Evolutionary conservation across 2,888 invertebrate species (phyloP), one percentile per base, ranked within the genome.

Genomic region (Acrobasis suavella): DNA sequence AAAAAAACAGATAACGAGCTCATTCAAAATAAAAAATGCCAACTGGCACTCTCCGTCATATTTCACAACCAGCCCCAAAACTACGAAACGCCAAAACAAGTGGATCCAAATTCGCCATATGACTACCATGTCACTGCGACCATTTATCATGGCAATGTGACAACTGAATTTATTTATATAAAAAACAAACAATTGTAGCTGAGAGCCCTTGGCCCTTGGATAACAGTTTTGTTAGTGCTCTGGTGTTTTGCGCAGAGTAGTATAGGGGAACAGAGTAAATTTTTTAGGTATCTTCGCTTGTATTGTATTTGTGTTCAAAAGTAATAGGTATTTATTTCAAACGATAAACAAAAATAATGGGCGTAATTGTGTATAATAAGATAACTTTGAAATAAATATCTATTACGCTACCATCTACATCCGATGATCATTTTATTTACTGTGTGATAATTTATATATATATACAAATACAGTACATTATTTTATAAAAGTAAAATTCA

Each of bases 131-230:
- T 91, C 89, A 85, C 72, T 71, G 69, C 75, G 56, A 75, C 84
- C 89, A 89, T 92, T 90, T 89, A 90, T 92, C 91, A 91, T 85
- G 54, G 67, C 77, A 87, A 85, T 88, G 87, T 88, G 91, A 92
- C 91, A 91, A 89, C 89, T 91, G 89, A 91, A 92, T 92, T 91
- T 90, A 91, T 91, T 88, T 87, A 83, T 82, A 78, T 80, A 85
- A 91, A 90, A 90, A 84, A 90, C 82, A 90, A 89, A 91, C 90
- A 91, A 89, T 86, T 80, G 85, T 69, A 64, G 69, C 69, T 75
- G 76, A 72, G 79, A 77, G 80, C 84, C 83, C 82, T 83, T 78
- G 81, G 80, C 84, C 83, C 82, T 83, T 78, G 81, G 77, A 78
- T 83, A 83, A 83, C 80, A 79, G 81, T 79, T 81, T 81, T 76